phyloP scores from a whole-genome alignment of 2,113 vertebrate species.

The Poeciliopsis prolifica region DNA sequence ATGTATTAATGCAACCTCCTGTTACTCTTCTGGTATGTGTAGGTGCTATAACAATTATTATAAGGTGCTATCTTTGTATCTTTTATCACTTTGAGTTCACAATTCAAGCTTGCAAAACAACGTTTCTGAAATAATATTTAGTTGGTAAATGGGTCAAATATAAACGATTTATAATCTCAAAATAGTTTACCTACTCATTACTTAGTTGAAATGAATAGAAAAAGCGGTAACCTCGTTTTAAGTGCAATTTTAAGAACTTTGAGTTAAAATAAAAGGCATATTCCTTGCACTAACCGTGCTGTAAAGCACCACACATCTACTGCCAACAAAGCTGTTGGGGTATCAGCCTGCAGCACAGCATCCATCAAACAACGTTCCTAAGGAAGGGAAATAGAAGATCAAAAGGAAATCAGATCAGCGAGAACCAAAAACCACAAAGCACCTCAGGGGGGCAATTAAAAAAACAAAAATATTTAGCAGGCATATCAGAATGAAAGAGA shows the following conservation, averaged over 20 bases:
- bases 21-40: too few species aligned
- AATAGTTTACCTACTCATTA: neutral
- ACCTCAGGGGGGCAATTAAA: neutral
- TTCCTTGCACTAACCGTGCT: conserved; percentile 81
- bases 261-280: neutral
- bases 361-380: conserved; percentile 87
- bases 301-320: conserved; percentile 94
- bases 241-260: neutral
- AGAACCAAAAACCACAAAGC: rapidly evolving
- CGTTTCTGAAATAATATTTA: too few species aligned
- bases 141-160: neutral
- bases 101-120: too few species aligned
- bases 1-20: neutral
- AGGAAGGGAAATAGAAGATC: neutral
- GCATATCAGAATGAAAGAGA: conserved; percentile 13
- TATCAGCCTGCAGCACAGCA: conserved; percentile 84
- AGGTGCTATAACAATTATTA: neutral
- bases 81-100: too few species aligned
- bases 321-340: conserved; percentile 86
- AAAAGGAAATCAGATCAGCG: neutral
- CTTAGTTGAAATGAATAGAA: neutral
- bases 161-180: neutral
- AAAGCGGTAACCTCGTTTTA: neutral
- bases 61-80: neutral
- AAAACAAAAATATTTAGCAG: neutral